phyloP scores from a whole-genome alignment of 2,797 vertebrate species.

The Steatocranus sp. region DNA sequence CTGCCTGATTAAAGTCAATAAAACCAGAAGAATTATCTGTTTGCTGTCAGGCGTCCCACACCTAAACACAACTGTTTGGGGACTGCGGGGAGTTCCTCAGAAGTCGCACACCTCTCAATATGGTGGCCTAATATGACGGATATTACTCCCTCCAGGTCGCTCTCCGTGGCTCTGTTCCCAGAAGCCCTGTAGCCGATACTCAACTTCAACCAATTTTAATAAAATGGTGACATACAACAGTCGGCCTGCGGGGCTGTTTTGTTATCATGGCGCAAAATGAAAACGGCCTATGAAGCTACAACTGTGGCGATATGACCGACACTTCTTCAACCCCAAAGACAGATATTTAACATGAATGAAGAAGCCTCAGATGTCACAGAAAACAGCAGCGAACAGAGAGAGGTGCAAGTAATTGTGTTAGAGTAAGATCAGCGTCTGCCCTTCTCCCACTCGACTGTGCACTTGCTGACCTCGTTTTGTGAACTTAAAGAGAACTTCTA shows the following conservation, averaged over 20 bases:
- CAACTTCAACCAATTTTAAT: slow-evolving; percentile 31
- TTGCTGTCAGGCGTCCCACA: slow-evolving; percentile 20
- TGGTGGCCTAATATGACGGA: slow-evolving; percentile 30
- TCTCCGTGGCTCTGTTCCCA: slow-evolving; percentile 8
- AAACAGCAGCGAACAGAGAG: background rate
- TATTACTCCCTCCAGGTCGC: slow-evolving; percentile 26
- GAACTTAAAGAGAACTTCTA: slow-evolving; percentile 12
- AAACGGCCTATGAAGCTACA: background rate
- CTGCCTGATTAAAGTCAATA: slow-evolving; percentile 59
- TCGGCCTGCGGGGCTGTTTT: background rate
- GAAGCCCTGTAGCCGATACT: background rate
- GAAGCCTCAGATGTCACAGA: background rate
- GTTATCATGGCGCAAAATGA: background rate
- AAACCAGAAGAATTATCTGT: slow-evolving; percentile 41
- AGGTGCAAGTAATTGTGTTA: background rate
- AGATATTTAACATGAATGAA: background rate
- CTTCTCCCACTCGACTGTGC: background rate
- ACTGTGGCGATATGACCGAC: background rate
- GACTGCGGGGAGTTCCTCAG: slow-evolving; percentile 17
- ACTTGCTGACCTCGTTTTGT: slow-evolving; percentile 19
- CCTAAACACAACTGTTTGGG: slow-evolving; percentile 28
- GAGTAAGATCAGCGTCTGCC: slow-evolving; percentile 2
- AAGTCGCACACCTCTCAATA: slow-evolving; percentile 24
- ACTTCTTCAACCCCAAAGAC: background rate
- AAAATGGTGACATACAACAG: background rate